These are phyloP conservation scores for Ennomos erosarius DNA, from an alignment of 2,888 invertebrate species.

Conservation along the genomic window DNA sequence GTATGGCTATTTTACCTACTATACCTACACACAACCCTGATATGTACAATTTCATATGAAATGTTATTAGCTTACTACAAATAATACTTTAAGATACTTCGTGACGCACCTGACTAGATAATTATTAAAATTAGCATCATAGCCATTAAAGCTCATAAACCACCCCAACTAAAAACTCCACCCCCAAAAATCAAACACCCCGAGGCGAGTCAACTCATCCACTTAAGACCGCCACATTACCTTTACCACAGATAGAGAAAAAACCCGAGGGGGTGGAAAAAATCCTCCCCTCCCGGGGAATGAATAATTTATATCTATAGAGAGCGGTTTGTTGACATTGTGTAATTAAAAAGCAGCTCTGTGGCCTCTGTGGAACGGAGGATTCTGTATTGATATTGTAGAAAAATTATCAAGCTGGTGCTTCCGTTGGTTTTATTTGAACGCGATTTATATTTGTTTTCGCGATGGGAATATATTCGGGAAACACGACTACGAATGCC, in stretches of 20 bases:
- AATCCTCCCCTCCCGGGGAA: constrained; percentile 31
- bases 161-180: constrained; percentile 4
- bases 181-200: constrained; percentile 16
- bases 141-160: too few species aligned
- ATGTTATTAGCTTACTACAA: too few species aligned
- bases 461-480: too few species aligned
- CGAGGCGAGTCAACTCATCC: constrained; percentile 25
- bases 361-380: constrained; percentile 44
- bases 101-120: too few species aligned
- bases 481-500: too few species aligned
- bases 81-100: too few species aligned
- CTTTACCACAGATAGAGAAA: constrained; percentile 31
- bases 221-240: constrained; percentile 37
- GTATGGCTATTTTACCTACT: too few species aligned
- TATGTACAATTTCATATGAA: too few species aligned
- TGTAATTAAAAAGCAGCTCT: constrained; percentile 74
- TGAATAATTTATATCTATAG: constrained; percentile 69
- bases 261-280: constrained; percentile 24
- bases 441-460: constrained; percentile 9
- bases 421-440: constrained; percentile 7
- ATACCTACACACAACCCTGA: too few species aligned
- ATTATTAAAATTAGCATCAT: too few species aligned
- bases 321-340: constrained; percentile 64
- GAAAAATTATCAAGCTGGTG: constrained; percentile 46
- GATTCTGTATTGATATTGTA: constrained; percentile 52